A percentile compares a stretch with the other conserved stretches of the same genome.
phyloP scores from a whole-genome alignment of 2,888 invertebrate species.

The Chydorus sphaericus region DNA sequence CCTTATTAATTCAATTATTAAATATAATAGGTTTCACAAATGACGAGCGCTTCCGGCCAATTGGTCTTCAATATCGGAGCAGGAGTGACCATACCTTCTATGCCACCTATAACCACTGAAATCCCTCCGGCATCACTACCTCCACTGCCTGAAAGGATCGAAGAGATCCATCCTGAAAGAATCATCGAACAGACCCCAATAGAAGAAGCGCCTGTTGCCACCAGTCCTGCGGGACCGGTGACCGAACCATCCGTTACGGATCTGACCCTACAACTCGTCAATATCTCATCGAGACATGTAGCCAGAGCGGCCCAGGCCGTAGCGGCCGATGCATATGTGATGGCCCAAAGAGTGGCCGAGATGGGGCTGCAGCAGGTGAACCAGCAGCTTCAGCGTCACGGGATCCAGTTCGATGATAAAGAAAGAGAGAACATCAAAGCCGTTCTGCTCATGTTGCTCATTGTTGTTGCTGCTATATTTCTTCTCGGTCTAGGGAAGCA shows the following conservation, averaged over 20 bases:
- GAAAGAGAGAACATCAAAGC: constrained; percentile 52
- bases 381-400: constrained; percentile 15
- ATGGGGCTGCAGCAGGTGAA: constrained; percentile 12
- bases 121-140: no score
- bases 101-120: no score
- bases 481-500: constrained; percentile 48
- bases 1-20: neutral
- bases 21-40: neutral
- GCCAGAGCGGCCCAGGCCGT: neutral
- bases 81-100: neutral
- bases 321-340: neutral
- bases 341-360: constrained; percentile 8
- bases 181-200: constrained; percentile 21
- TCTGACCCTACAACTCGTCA: constrained; percentile 50
- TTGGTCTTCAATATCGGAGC: neutral
- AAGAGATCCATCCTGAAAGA: constrained; percentile 24
- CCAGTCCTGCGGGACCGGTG: constrained; percentile 22
- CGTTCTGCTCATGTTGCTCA: constrained; percentile 59
- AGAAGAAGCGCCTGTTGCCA: constrained; percentile 17
- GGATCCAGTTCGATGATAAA: constrained; percentile 17
- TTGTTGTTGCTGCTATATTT: constrained; percentile 60
- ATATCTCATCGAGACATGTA: constrained; percentile 4
- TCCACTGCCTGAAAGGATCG: constrained; percentile 24
- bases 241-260: constrained; percentile 52
- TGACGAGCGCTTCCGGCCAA: neutral